Evolutionary conservation across 2,888 invertebrate species (phyloP), one percentile per base, ranked within the genome.

Genomic region (Andrena flavipes): DNA sequence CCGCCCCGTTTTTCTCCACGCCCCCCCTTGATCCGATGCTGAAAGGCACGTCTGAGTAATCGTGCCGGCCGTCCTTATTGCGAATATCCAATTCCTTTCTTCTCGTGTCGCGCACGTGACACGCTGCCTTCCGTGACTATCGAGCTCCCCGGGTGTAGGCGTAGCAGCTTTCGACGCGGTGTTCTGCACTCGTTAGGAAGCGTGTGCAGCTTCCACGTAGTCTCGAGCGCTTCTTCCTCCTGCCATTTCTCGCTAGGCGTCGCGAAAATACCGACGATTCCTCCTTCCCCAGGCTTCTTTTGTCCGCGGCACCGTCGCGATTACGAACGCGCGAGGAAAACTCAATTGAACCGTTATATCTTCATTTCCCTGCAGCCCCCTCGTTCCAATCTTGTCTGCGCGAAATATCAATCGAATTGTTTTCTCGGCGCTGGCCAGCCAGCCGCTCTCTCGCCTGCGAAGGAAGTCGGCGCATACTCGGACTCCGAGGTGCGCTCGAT

Each of bases 41-140:
- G 76, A 85, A 64, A 78, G 60, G 75, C 82, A 76, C 75, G 79
- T 78, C 78, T 73, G 69, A 74, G 84, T 86, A 84, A 86, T 81
- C 82, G 85, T 76, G 72, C 82, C 79, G 84, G 51, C 54, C 71
- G 76, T 71, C 48, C 68, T 79, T 82, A 82, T 71, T 81, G 85
- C 76, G 77, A 80, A 77, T 85, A 70, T 84, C 76, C 73, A 76
- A 83, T 76, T 80, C 71, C 65, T 72, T 80, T 65, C 69, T 82
- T 80, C 82, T 80, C 68, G 73, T 72, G 69, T 80, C 23, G 23
- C 77, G 76, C 76, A 76, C 86, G 77, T 80, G 86, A 85, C 42
- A 42, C 77, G 84, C 68, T 30, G 56, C 59, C 48, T 64, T 60
- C 33, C 76, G 20, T 42, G 60, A 70, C 65, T 73, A 68, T 64